Base-by-base conservation (phyloP, 2,888 invertebrate species). In the Glyphotaelius pellucidus region DNA sequence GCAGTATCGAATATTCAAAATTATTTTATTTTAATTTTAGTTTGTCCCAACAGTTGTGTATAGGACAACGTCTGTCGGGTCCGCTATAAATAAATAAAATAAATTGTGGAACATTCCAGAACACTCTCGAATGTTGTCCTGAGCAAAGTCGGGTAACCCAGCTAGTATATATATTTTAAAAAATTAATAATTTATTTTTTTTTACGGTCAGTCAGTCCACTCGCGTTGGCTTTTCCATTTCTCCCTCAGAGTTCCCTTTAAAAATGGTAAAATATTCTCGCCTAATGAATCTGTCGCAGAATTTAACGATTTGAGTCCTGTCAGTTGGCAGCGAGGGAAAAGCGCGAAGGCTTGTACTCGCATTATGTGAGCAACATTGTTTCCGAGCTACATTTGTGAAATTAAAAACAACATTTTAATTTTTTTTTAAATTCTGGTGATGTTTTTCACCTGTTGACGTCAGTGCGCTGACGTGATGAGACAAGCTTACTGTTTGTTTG, bases 261-360 rank as follows among this genome's bases (percentile, higher is more conserved):
- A 90, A 90, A 90, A 90, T 67, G 67, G 0, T 25, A 67, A 67
- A 67, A 67, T 67, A 67, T 67, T 67, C 67, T 9, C 67, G 67
- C 67, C 25, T 67, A 67, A 67, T n/a, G 67, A 67, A 67, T 67
- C 67, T 67, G 67, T 67, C 67, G 25, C n/a, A 25, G 67, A 67
- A 25, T 67, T 67, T n/a, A 67, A 67, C n/a, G 67, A n/a, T 67
- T 67, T 67, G 67, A 67, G 25, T 9, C 25, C 67, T 67, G 67
- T 67, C 67, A 67, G 67, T 67, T 67, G 9, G 25, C 7, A n/a
- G 67, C 25, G 25, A 47, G 67, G 25, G n/a, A n/a, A 67, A 67
- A 67, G 9, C 25, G 67, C 25, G 25, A 67, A 25, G 19, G 52
- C 52, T 52, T 52, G 52, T 52, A 19, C 19, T 52, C 9, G 25